Conservation (phyloP, 2,888 invertebrate species). For the Chrysina gloriosa region DNA sequence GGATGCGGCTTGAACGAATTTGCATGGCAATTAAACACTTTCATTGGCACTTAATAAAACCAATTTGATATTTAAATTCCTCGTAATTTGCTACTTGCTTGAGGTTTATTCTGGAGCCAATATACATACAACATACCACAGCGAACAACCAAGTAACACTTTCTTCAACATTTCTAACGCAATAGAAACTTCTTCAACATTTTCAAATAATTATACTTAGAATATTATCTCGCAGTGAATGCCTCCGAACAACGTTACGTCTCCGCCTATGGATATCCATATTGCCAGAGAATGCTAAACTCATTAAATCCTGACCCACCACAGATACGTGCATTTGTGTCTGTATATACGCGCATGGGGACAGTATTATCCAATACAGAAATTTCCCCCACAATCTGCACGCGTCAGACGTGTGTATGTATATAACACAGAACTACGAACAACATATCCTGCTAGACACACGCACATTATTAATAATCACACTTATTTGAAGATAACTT, state of each 20-base stretch:
- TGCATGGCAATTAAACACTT: no score
- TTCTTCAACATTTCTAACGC: not conserved
- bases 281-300: conserved; percentile 17
- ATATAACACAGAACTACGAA: conserved; percentile 16
- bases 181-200: no score
- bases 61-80: no score
- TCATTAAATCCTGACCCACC: conserved; percentile 35
- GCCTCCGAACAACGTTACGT: not conserved
- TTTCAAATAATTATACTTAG: no score
- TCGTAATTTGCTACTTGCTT: no score
- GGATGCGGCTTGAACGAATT: no score
- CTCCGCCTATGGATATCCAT: conserved; percentile 16
- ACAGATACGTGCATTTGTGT: not conserved
- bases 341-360: not conserved
- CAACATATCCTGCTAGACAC: conserved; percentile 24
- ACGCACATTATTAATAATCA: conserved; percentile 24
- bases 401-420: conserved; percentile 17
- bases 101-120: no score
- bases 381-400: conserved; percentile 22
- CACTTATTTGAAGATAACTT: not conserved
- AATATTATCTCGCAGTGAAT: no score
- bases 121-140: no score
- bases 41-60: no score
- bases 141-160: no score
- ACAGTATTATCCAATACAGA: conserved; percentile 5